Percentiles rank a stretch among this genome's conserved stretches.
Evolutionary conservation across 30 jellyfish, hydroid and myxozoan genomes (phyloP).

Genomic region (Pelagia noctiluca): DNA sequence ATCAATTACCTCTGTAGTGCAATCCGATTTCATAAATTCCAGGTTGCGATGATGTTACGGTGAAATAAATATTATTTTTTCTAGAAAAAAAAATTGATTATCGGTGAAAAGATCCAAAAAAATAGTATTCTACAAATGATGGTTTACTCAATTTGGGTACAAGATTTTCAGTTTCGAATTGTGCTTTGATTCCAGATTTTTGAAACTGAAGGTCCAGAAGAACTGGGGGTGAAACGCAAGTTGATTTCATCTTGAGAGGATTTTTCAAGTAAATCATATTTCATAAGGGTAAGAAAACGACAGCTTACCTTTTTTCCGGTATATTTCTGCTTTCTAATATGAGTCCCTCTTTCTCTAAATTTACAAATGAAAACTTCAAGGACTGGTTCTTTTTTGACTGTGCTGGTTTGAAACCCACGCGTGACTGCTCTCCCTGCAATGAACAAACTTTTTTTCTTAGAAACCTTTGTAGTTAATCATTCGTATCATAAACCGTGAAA

Average conservation of each 20-base stretch:
- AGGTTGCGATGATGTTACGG: constrained; percentile 85
- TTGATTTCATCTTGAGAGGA: too few relatives aligned
- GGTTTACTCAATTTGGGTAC: too few relatives aligned
- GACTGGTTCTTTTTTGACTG: constrained; percentile 74
- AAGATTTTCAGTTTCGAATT: too few relatives aligned
- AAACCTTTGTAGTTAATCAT: background rate
- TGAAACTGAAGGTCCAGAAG: too few relatives aligned
- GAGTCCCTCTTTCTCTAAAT: constrained; percentile 92
- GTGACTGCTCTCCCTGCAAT: constrained; percentile 66
- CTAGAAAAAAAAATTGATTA: constrained; percentile 23
- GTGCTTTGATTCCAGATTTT: too few relatives aligned
- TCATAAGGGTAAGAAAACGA: background rate
- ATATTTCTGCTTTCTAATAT: constrained; percentile 85
- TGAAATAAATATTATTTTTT: constrained; percentile 81
- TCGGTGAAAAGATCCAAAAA: background rate
- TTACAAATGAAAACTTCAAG: constrained; percentile 69
- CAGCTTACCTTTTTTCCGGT: constrained; percentile 78
- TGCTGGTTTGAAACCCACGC: constrained; percentile 43
- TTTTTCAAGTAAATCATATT: too few relatives aligned
- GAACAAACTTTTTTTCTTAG: background rate
- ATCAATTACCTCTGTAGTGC: constrained; percentile 84
- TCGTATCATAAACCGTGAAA: too few relatives aligned
- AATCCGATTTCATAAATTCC: constrained; percentile 85
- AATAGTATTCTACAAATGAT: too few relatives aligned
- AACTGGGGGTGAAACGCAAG: too few relatives aligned